phyloP scores from a whole-genome alignment of 2,797 vertebrate species.

The Siniperca undulata region DNA sequence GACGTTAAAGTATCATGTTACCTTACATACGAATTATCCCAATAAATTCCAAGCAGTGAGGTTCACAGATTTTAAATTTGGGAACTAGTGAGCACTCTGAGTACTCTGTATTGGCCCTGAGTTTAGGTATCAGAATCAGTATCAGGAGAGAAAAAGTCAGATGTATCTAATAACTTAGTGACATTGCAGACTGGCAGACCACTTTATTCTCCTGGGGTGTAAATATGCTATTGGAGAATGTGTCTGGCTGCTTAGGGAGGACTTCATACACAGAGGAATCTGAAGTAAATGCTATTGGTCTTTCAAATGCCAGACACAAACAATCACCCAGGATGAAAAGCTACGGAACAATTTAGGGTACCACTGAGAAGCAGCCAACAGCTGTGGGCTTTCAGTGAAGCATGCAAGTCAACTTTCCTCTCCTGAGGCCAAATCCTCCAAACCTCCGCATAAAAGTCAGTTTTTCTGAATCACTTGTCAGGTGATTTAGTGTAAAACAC shows the following conservation, averaged over 20 bases:
- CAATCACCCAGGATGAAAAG: conserved; percentile 69
- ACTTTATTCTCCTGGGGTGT: conserved; percentile 63
- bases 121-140: conserved; percentile 21
- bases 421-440: conserved; percentile 61
- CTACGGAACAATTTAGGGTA: conserved; percentile 69
- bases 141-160: conserved; percentile 38
- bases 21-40: neutral
- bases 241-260: conserved; percentile 63
- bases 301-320: conserved; percentile 71
- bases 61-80: conserved; percentile 9
- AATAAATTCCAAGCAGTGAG: conserved; percentile 4
- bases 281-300: conserved; percentile 60
- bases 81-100: neutral
- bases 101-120: neutral
- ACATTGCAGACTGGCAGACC: conserved; percentile 35
- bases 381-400: conserved; percentile 66
- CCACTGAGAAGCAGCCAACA: conserved; percentile 59
- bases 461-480: conserved; percentile 59
- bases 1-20: neutral
- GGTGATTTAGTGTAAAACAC: conserved; percentile 63
- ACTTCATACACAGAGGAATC: conserved; percentile 62
- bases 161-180: conserved; percentile 51
- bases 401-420: conserved; percentile 70
- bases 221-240: conserved; percentile 76
- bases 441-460: conserved; percentile 52